Evolutionary conservation across 2,113 vertebrate genomes (phyloP).

Genomic region (Heptranchias perlo): DNA sequence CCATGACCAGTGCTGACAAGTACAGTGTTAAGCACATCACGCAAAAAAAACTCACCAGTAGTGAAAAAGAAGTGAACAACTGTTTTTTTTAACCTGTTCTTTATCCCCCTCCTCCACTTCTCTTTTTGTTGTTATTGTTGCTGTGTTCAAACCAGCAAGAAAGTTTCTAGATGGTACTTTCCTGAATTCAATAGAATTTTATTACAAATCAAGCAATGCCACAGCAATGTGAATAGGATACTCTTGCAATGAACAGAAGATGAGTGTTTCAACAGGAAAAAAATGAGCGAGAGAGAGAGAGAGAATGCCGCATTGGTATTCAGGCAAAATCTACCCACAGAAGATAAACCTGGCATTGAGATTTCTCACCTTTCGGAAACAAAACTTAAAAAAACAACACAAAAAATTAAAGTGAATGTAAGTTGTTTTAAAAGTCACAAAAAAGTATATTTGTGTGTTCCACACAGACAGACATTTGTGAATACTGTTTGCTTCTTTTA

Average conservation of each 20-base stretch:
- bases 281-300: background rate
- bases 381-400: constrained; percentile 40
- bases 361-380: background rate
- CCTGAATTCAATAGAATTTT: constrained; percentile 44
- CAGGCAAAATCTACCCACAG: background rate
- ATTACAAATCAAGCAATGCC: background rate
- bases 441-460: constrained; percentile 58
- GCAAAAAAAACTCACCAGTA: constrained; percentile 36
- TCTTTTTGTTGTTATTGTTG: constrained; percentile 42
- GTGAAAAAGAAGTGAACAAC: constrained; percentile 33
- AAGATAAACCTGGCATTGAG: background rate
- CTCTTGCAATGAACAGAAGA: background rate
- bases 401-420: constrained; percentile 59
- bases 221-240: too few relatives aligned
- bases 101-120: background rate
- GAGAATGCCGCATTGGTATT: background rate
- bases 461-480: constrained; percentile 62
- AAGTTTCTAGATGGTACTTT: constrained; percentile 62
- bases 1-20: constrained; percentile 20
- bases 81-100: background rate
- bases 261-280: background rate
- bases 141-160: constrained; percentile 89
- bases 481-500: constrained; percentile 57
- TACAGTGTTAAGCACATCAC: constrained; percentile 15
- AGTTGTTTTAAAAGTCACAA: constrained; percentile 73